Percentiles rank a stretch among this genome's conserved stretches.
These are phyloP conservation scores for Proctacanthus coquilletti DNA, from an alignment of 1,140 invertebrate genomes.

Conservation along the genomic window DNA sequence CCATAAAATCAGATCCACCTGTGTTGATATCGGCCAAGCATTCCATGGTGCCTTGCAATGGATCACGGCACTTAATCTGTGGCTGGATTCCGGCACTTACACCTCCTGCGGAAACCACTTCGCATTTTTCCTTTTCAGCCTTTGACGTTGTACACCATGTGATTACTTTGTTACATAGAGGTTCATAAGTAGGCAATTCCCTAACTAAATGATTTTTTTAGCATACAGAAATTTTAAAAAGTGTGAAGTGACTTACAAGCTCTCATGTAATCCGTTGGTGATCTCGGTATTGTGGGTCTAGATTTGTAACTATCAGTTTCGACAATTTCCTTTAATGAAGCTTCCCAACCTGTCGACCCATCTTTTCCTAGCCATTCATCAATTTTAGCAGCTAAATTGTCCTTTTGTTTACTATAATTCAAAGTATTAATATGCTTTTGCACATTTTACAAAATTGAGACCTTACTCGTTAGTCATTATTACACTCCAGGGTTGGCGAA, in stretches of 20 bases:
- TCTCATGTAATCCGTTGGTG: slow-evolving; percentile 9
- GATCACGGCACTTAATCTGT: slow-evolving; percentile 26
- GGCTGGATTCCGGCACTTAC: slow-evolving; percentile 1
- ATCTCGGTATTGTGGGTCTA: too few relatives aligned
- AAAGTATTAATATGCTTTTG: too few relatives aligned
- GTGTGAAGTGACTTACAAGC: slow-evolving; percentile 1
- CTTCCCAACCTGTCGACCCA: slow-evolving; percentile 11
- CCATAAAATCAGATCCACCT: slow-evolving; percentile 46
- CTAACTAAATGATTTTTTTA: not conserved
- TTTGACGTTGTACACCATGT: slow-evolving; percentile 6
- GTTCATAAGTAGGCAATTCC: slow-evolving; percentile 8
- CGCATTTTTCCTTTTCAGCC: slow-evolving; percentile 8
- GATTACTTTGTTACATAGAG: slow-evolving; percentile 7
- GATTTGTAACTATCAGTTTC: slow-evolving; percentile 9
- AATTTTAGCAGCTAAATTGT: too few relatives aligned
- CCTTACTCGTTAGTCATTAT: slow-evolving; percentile 31
- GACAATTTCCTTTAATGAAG: slow-evolving; percentile 10
- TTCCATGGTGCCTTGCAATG: slow-evolving; percentile 29
- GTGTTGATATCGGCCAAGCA: slow-evolving; percentile 45
- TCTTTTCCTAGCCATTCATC: not conserved
- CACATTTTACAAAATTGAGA: too few relatives aligned
- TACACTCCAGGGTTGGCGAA: slow-evolving; percentile 39
- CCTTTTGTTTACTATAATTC: too few relatives aligned
- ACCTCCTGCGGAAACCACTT: not conserved
- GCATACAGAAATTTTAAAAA: not conserved